Percentiles rank a stretch among this genome's conserved stretches.
Conservation (phyloP, 2,888 invertebrate species). For the Drosophila demipolita region DNA sequence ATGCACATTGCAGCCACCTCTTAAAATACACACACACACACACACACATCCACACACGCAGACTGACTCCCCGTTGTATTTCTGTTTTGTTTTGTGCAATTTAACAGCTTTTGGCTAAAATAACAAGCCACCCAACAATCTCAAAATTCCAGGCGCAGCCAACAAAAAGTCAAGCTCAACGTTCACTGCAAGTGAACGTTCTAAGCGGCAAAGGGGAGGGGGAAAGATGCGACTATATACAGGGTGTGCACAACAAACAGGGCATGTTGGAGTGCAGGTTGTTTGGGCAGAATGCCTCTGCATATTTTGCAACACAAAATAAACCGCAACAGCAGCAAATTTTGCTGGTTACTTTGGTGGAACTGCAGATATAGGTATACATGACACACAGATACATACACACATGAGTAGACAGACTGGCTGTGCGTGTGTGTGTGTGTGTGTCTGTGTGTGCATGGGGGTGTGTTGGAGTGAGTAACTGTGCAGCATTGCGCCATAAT, state of each 20-base stretch:
- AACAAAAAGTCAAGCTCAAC: conserved; percentile 75
- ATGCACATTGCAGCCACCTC: conserved; percentile 50
- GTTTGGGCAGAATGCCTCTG: conserved; percentile 9
- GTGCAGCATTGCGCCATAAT: conserved; percentile 63
- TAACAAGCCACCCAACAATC: conserved; percentile 72
- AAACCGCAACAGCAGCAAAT: conserved; percentile 79
- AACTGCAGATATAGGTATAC: conserved; percentile 67
- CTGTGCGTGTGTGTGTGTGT: conserved; percentile 25
- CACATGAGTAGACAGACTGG: conserved; percentile 58
- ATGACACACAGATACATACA: conserved; percentile 39
- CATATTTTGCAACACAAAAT: conserved; percentile 79
- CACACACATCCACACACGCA: conserved; percentile 2
- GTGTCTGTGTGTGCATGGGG: conserved; percentile 16
- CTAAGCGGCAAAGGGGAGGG: conserved; percentile 7
- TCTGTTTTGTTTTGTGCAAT: conserved; percentile 76
- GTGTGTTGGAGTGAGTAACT: background rate
- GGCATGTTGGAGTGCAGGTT: background rate
- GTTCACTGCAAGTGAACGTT: conserved; percentile 55
- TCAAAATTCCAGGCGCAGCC: conserved; percentile 52
- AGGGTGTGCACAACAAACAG: background rate
- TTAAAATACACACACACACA: conserved; percentile 14
- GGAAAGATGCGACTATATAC: conserved; percentile 1
- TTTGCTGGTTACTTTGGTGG: conserved; percentile 72
- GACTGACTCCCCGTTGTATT: conserved; percentile 14
- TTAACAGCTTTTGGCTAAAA: conserved; percentile 80